Evolutionary conservation across 2,888 invertebrate genomes (phyloP).

Genomic region (Drosophila fulvimacula): DNA sequence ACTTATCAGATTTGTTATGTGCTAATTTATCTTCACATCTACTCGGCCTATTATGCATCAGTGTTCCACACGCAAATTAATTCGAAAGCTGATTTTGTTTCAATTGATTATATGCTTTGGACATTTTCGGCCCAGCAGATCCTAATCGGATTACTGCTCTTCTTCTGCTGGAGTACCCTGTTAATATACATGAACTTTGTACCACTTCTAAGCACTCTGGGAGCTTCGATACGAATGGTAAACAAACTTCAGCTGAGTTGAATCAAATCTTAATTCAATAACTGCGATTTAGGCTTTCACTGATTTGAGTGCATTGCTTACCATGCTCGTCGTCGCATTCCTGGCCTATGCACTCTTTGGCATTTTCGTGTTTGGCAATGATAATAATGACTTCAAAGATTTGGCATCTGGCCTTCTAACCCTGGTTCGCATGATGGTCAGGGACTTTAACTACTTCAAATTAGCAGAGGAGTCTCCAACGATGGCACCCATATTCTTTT

Average conservation of each 20-base stretch:
- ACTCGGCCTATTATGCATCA: not conserved
- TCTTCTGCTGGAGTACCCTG: constrained; percentile 89
- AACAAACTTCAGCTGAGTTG: not conserved
- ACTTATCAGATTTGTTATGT: not conserved
- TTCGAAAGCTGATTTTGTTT: not conserved
- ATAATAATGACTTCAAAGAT: constrained; percentile 87
- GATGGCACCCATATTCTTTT: constrained; percentile 90
- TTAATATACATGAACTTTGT: constrained; percentile 91
- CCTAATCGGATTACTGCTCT: constrained; percentile 87
- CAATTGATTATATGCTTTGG: constrained; percentile 87
- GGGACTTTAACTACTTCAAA: constrained; percentile 89
- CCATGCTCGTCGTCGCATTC: constrained; percentile 91
- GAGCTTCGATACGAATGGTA: constrained; percentile 17
- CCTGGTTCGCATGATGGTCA: constrained; percentile 89
- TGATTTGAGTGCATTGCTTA: constrained; percentile 89
- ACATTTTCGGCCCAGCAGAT: constrained; percentile 86
- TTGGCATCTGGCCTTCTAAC: constrained; percentile 87
- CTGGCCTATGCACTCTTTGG: constrained; percentile 90
- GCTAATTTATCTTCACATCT: not conserved
- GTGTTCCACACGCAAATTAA: not conserved
- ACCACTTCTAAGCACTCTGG: constrained; percentile 86
- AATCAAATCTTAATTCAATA: not conserved
- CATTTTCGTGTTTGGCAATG: constrained; percentile 89
- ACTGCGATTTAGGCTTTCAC: constrained; percentile 86
- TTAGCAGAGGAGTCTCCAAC: constrained; percentile 88